Evolutionary conservation across 1,140 invertebrate species (phyloP), one percentile per base, ranked within the genome.

Genomic region (Penaeus vannamei): DNA sequence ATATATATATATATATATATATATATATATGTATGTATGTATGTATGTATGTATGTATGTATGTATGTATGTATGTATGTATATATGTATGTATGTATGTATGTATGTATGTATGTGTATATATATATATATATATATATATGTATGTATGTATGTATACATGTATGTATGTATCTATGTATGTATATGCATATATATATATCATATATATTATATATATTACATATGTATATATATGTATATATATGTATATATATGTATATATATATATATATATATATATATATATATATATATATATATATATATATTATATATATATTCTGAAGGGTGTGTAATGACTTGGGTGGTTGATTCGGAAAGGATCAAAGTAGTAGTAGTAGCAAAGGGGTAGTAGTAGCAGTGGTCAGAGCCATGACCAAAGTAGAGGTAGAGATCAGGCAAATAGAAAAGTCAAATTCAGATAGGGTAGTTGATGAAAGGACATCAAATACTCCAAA

Each of bases 1-100:
- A 82, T 82, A 82, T 82, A 82, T 82, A 82, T 82, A 82, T 61
- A 82, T 82, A 10, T 82, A 5, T 61, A 60, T 82, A 82, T 82
- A 60, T 61, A 82, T 82, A 82, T 82, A 61, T 60, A 82, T 82
- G 61, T 61, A 61, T 61, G 26, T 60, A 82, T 61, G 61, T 82
- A 82, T 82, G 61, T 82, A 82, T 60, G 10, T 60, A 82, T 60
- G 61, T 61, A 60, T 82, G 61, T 61, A 82, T 82, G 61, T 82
- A 61, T 82, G 61, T 82, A 82, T 82, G 61, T 82, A 82, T 60
- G 10, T 82, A 82, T 82, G 61, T 82, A 82, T 82, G 26, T 60
- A 7, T 60, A 60, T 29, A 82, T 82, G 26, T 82, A 82, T 82
- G 61, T 82, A 82, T 82, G 61, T 82, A 82, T 60, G 61, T 82